These are phyloP conservation scores for Geophilus truncorum DNA, from an alignment of 2,888 invertebrate species.

Conservation along the genomic window DNA sequence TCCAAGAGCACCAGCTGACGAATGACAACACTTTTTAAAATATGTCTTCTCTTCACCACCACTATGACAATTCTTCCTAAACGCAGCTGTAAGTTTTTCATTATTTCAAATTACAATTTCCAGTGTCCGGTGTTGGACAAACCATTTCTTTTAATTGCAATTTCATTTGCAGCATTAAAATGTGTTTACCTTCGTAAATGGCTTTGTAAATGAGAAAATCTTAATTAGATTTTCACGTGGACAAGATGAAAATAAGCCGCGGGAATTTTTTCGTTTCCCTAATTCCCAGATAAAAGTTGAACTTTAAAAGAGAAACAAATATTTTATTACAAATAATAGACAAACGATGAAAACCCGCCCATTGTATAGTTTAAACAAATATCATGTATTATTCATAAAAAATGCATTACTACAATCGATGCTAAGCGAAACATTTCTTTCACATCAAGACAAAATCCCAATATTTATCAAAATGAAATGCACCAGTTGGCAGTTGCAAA, in stretches of 20 bases:
- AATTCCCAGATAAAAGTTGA: background rate
- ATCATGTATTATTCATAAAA: slow-evolving; percentile 2
- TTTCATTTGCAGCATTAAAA: background rate
- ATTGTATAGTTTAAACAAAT: background rate
- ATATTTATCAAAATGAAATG: background rate
- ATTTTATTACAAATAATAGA: background rate
- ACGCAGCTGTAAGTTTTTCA: too few species aligned
- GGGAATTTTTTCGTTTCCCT: too few species aligned
- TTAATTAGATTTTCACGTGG: background rate
- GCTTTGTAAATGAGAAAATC: background rate
- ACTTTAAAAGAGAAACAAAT: background rate
- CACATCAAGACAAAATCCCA: background rate
- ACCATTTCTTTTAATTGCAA: background rate
- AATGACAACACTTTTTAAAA: background rate
- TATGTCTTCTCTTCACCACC: background rate
- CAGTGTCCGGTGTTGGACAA: too few species aligned
- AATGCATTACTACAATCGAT: slow-evolving; percentile 5
- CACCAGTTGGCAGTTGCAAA: too few species aligned
- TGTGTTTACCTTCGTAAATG: background rate
- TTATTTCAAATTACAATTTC: too few species aligned
- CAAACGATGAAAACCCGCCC: background rate
- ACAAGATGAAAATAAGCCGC: background rate
- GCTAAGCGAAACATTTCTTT: background rate
- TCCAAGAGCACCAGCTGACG: background rate
- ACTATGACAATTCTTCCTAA: too few species aligned